phyloP scores from a whole-genome alignment of 2,888 invertebrate species.

The Pecten maximus region DNA sequence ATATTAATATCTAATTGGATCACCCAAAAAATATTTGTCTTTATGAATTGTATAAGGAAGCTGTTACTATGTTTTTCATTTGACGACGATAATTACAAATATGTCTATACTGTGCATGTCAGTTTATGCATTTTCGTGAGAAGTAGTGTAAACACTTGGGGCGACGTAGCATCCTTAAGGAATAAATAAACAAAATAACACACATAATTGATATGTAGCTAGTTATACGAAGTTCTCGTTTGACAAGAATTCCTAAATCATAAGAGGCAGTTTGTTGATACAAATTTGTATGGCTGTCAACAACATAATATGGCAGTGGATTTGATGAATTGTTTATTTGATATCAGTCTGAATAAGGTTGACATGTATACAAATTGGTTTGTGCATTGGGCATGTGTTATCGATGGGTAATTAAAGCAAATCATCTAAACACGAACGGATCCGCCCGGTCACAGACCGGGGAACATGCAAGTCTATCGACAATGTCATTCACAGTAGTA shows the following conservation, averaged over 20 bases:
- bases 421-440: neutral
- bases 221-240: neutral
- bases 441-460: neutral
- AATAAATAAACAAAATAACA: too few relatives aligned
- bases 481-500: neutral
- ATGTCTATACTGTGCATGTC: too few relatives aligned
- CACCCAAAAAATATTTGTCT: too few relatives aligned
- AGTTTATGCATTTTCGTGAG: too few relatives aligned
- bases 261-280: neutral
- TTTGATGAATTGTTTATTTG: neutral
- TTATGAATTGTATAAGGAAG: too few relatives aligned
- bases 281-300: constrained; percentile 1
- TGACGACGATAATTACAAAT: too few relatives aligned
- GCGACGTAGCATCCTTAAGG: too few relatives aligned
- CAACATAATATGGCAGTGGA: neutral
- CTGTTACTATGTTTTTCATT: too few relatives aligned
- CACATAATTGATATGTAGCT: too few relatives aligned
- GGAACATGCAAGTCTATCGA: neutral
- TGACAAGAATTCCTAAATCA: neutral
- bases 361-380: constrained; percentile 28
- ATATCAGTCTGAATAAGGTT: neutral
- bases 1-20: too few relatives aligned
- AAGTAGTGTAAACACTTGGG: too few relatives aligned
- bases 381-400: neutral
- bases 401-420: neutral